Conservation (phyloP, 1,140 invertebrate genomes). For the Hycleus cichorii region DNA sequence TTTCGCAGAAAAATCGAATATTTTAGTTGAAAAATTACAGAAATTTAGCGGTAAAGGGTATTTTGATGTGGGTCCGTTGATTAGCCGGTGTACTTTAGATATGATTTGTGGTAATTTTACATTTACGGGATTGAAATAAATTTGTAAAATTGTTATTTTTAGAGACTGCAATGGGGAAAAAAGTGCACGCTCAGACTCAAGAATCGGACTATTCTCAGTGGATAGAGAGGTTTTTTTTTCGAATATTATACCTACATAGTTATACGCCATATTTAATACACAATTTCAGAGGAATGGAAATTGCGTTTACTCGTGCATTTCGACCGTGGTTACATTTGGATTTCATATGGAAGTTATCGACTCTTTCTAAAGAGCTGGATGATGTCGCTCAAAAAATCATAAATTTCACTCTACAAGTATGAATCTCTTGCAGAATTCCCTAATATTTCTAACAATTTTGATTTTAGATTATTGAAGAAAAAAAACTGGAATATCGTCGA, state of each 20-base stretch:
- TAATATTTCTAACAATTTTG: not conserved
- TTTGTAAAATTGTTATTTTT: not conserved
- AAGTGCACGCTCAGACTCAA: conserved; percentile 9
- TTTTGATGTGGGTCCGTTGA: conserved; percentile 14
- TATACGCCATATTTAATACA: too few relatives aligned
- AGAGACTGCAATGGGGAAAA: conserved; percentile 20
- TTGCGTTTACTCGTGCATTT: too few relatives aligned
- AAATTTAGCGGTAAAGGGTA: conserved; percentile 1
- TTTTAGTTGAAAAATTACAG: conserved; percentile 21
- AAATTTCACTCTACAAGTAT: not conserved
- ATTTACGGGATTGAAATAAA: not conserved
- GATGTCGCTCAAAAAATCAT: not conserved
- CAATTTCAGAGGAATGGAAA: too few relatives aligned
- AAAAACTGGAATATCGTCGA: not conserved
- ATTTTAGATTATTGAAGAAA: not conserved
- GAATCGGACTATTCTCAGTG: too few relatives aligned
- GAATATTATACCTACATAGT: too few relatives aligned
- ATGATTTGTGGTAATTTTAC: conserved; percentile 15
- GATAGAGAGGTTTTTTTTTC: too few relatives aligned
- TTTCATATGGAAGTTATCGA: too few relatives aligned
- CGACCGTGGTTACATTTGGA: too few relatives aligned
- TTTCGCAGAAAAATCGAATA: conserved; percentile 17
- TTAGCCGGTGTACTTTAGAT: conserved; percentile 11
- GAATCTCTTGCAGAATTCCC: too few relatives aligned
- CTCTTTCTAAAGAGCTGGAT: not conserved